These are phyloP conservation scores for Ochropleura plecta DNA, from an alignment of 2,888 invertebrate genomes.

Conservation along the genomic window DNA sequence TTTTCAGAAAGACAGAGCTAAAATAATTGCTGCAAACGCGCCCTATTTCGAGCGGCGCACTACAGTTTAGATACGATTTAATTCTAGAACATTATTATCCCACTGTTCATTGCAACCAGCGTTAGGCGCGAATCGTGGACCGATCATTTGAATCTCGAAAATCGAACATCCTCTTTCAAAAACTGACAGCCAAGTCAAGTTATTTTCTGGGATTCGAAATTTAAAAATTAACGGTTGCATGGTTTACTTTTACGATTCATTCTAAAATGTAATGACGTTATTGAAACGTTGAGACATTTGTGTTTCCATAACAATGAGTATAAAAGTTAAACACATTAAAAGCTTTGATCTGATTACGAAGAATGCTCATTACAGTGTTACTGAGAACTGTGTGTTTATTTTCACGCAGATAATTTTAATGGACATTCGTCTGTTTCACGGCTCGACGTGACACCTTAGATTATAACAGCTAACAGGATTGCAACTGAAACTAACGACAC, in stretches of 20 bases:
- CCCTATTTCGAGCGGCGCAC: constrained; percentile 88
- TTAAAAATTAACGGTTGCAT: not conserved
- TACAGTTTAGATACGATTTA: constrained; percentile 86
- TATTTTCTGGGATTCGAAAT: constrained; percentile 7
- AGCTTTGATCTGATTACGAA: constrained; percentile 69
- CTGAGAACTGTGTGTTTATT: constrained; percentile 76
- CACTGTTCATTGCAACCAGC: constrained; percentile 73
- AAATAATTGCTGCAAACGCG: constrained; percentile 90
- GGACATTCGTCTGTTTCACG: constrained; percentile 73
- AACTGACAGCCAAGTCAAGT: not conserved
- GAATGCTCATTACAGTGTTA: constrained; percentile 69
- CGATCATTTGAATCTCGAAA: constrained; percentile 48
- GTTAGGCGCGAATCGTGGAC: constrained; percentile 42
- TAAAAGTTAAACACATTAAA: constrained; percentile 62
- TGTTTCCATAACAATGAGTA: constrained; percentile 55
- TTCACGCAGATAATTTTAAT: constrained; percentile 75
- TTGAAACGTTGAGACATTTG: constrained; percentile 52
- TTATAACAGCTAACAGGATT: constrained; percentile 70
- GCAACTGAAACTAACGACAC: constrained; percentile 69
- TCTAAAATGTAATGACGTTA: constrained; percentile 41
- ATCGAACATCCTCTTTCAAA: constrained; percentile 40
- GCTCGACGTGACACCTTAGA: constrained; percentile 72
- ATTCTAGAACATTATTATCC: constrained; percentile 86
- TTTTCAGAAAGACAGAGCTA: constrained; percentile 91
- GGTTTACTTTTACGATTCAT: constrained; percentile 6